Evolutionary conservation across 2,797 vertebrate genomes (phyloP).

Genomic region (Muscicapa comitata): DNA sequence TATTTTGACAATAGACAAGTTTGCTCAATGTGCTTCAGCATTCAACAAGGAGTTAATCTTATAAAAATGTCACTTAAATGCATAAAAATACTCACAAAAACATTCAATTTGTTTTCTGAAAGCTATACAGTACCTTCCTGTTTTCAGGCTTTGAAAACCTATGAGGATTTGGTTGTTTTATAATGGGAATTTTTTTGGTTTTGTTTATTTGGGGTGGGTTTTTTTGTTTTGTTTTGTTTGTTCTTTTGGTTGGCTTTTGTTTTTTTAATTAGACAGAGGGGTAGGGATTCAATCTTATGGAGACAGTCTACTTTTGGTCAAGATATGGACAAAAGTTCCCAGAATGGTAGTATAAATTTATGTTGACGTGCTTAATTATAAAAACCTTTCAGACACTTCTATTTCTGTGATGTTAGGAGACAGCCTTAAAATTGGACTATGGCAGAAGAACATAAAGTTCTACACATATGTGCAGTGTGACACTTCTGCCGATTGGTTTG

Average conservation of each 20-base stretch:
- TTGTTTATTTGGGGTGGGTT: not conserved
- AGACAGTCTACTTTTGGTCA: not conserved
- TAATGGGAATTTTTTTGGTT: not conserved
- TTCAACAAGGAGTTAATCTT: not conserved
- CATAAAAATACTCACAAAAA: not conserved
- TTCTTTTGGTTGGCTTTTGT: not conserved
- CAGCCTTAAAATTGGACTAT: not conserved
- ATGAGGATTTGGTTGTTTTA: not conserved
- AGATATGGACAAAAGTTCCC: not conserved
- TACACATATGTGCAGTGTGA: not conserved
- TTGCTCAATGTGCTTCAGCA: not conserved
- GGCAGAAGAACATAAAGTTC: not conserved
- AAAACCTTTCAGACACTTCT: not conserved
- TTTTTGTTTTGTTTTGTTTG: not conserved
- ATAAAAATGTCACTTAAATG: not conserved
- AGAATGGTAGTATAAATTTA: not conserved
- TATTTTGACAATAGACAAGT: not conserved
- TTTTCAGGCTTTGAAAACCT: not conserved
- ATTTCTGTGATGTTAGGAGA: not conserved
- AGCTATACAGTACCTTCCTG: accelerated
- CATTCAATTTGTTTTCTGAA: not conserved
- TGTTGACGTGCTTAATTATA: not conserved
- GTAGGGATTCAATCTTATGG: not conserved
- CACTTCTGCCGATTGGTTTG: accelerated
- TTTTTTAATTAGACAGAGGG: not conserved